Evolutionary conservation across 2,113 vertebrate species (phyloP).

Genomic region (Bolborhynchus lineola): DNA sequence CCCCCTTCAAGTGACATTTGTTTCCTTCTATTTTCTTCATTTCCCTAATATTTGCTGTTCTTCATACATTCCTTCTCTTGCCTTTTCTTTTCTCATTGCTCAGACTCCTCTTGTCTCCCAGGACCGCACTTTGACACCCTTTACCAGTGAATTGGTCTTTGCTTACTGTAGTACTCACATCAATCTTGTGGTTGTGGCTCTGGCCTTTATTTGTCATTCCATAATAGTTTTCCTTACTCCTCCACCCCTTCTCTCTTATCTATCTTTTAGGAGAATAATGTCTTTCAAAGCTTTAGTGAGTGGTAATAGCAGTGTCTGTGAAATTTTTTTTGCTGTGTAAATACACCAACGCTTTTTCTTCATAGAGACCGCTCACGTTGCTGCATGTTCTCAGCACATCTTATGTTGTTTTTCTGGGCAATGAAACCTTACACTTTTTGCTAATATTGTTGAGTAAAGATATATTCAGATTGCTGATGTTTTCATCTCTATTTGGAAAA

Average conservation of each 20-base stretch:
- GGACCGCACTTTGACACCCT: conserved; percentile 30
- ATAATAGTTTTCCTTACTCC: conserved; percentile 43
- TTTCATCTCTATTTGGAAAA: background rate
- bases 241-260: conserved; percentile 52
- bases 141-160: conserved; percentile 51
- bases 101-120: conserved; percentile 30
- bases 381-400: conserved; percentile 35
- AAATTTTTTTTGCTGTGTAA: conserved; percentile 63
- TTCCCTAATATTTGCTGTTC: conserved; percentile 61
- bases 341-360: conserved; percentile 47
- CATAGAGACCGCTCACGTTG: background rate
- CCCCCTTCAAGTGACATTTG: conserved; percentile 39
- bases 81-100: conserved; percentile 66
- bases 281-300: conserved; percentile 56
- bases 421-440: background rate
- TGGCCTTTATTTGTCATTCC: conserved; percentile 56
- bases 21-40: conserved; percentile 45
- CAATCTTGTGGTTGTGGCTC: conserved; percentile 54
- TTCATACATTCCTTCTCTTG: conserved; percentile 4
- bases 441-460: background rate
- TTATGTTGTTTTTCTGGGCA: background rate
- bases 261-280: conserved; percentile 53
- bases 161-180: conserved; percentile 59
- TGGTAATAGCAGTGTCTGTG: conserved; percentile 52
- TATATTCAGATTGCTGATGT: background rate